These are phyloP conservation scores for Oreochromis niloticus DNA, from an alignment of 2,113 vertebrate genomes.

Conservation along the genomic window DNA sequence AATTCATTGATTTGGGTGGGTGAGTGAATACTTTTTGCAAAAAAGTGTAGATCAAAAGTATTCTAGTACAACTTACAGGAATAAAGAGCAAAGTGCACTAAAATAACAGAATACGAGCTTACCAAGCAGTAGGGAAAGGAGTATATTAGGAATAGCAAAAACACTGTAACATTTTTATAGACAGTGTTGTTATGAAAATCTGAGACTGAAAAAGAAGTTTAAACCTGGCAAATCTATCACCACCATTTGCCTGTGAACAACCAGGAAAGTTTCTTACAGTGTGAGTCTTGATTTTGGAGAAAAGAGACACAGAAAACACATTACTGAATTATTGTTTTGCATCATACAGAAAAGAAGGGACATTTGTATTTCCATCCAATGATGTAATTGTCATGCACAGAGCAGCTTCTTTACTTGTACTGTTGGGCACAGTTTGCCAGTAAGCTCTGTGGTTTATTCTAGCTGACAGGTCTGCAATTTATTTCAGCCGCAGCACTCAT, in stretches of 20 bases:
- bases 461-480: conserved; percentile 47
- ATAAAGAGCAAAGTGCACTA: neutral
- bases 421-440: conserved; percentile 1
- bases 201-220: neutral
- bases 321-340: neutral
- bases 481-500: conserved; percentile 40
- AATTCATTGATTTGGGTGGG: neutral
- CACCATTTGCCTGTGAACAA: neutral
- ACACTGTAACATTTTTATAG: neutral
- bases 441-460: conserved; percentile 39
- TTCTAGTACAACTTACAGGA: neutral
- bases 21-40: neutral
- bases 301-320: neutral
- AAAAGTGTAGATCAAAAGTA: neutral
- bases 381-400: conserved; percentile 11
- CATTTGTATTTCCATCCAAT: neutral
- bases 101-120: neutral
- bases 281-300: neutral
- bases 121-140: neutral
- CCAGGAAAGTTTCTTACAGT: neutral
- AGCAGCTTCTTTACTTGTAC: conserved; percentile 3
- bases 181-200: neutral
- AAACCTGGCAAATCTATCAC: neutral
- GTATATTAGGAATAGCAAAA: neutral
- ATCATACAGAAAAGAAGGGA: neutral